Percentiles rank a stretch among this genome's conserved stretches.
Conservation (phyloP, 1,140 invertebrate species). For the Drosophila sulfurigaster region DNA sequence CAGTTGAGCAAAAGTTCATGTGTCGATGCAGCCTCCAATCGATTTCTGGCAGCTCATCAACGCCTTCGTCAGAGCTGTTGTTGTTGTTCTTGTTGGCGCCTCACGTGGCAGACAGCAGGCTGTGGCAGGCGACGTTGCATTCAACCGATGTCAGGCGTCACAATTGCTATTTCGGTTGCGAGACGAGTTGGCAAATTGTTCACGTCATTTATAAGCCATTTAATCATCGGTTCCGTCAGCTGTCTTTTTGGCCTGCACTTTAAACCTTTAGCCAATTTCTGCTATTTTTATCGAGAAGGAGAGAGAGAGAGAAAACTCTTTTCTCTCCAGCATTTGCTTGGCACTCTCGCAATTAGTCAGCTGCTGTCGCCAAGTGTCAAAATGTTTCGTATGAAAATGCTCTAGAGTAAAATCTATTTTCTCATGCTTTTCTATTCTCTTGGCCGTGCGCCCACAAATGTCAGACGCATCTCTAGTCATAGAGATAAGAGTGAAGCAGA, state of each 20-base stretch:
- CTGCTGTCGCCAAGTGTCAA: slow-evolving; percentile 79
- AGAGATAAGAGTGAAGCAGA: too few species aligned
- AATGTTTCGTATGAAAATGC: slow-evolving; percentile 71
- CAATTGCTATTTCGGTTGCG: slow-evolving; percentile 56
- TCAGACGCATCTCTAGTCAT: slow-evolving; percentile 24
- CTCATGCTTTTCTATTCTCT: slow-evolving; percentile 53
- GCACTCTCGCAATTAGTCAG: slow-evolving; percentile 71
- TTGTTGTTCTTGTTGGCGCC: slow-evolving; percentile 3
- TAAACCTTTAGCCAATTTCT: slow-evolving; percentile 44
- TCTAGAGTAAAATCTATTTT: slow-evolving; percentile 55
- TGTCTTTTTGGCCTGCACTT: slow-evolving; percentile 59
- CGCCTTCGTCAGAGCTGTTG: neutral
- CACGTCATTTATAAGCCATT: slow-evolving; percentile 76
- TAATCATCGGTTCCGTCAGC: slow-evolving; percentile 76
- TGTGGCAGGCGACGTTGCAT: slow-evolving; percentile 10
- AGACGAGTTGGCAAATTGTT: slow-evolving; percentile 38
- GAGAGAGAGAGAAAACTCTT: neutral
- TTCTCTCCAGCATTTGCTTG: slow-evolving; percentile 24
- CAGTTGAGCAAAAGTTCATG: slow-evolving; percentile 14
- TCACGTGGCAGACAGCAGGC: slow-evolving; percentile 6
- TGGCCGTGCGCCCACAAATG: slow-evolving; percentile 52
- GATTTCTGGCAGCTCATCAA: slow-evolving; percentile 6
- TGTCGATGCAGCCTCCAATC: slow-evolving; percentile 5
- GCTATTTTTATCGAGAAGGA: slow-evolving; percentile 19
- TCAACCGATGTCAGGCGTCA: neutral